A percentile compares a stretch with the other conserved stretches of the same genome.
Evolutionary conservation across 2,113 vertebrate species (phyloP).

Genomic region (Australoheros scitulus): DNA sequence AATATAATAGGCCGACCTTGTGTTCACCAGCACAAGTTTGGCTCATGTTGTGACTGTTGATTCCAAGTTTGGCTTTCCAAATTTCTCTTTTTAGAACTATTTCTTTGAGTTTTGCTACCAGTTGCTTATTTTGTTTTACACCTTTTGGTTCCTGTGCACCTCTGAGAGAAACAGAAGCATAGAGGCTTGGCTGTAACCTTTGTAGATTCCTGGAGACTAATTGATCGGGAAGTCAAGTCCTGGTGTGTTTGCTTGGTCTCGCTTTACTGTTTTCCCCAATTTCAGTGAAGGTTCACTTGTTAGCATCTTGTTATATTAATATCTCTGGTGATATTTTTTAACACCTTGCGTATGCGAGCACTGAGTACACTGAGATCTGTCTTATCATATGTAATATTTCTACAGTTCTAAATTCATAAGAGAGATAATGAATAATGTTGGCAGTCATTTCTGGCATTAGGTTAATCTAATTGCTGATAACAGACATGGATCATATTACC

Average conservation of each 20-base stretch:
- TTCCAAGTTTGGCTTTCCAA: conserved; percentile 23
- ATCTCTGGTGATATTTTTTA: conserved; percentile 12
- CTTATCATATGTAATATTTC: background rate
- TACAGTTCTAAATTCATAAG: background rate
- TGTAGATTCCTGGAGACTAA: conserved; percentile 47
- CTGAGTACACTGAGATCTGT: background rate
- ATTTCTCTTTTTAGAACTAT: conserved; percentile 9
- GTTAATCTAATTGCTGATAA: background rate
- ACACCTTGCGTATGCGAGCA: background rate
- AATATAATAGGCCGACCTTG: conserved; percentile 27
- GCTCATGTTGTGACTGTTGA: conserved; percentile 24
- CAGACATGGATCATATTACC: background rate
- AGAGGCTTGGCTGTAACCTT: conserved; percentile 14
- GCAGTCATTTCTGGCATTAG: background rate
- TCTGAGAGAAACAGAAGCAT: conserved; percentile 10
- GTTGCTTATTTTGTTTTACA: background rate
- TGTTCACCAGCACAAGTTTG: conserved; percentile 32
- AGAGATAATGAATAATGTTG: background rate
- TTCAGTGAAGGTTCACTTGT: conserved; percentile 37
- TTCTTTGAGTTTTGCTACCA: background rate
- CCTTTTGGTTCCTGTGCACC: conserved; percentile 1
- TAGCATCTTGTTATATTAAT: conserved; percentile 23
- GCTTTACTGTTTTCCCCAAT: background rate
- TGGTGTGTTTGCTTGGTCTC: conserved; percentile 38
- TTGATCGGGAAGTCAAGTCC: conserved; percentile 45